Evolutionary conservation across 2,113 vertebrate species (phyloP).

Genomic region (Xenus cinereus): DNA sequence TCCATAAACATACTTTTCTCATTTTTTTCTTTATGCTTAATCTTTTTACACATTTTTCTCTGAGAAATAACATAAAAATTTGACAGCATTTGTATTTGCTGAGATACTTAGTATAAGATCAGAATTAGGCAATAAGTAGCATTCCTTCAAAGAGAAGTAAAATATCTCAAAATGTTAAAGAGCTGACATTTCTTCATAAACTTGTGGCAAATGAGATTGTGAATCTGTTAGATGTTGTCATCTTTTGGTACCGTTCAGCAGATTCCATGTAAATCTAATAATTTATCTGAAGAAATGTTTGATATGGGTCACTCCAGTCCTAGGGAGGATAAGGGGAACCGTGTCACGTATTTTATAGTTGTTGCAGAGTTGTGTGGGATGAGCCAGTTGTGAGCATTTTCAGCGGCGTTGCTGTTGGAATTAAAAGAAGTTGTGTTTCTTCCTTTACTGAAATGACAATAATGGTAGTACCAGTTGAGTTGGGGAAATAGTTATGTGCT

Average conservation of each 20-base stretch:
- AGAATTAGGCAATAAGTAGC: not conserved
- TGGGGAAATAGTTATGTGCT: not conserved
- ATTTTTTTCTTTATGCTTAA: not conserved
- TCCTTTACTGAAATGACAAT: not conserved
- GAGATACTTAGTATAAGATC: not conserved
- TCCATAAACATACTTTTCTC: not conserved
- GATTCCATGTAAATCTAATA: not conserved
- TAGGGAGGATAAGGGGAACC: not conserved
- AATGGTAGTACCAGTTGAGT: not conserved
- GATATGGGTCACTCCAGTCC: not conserved
- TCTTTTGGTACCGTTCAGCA: not conserved
- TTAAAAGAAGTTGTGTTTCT: not conserved
- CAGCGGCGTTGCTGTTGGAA: not conserved
- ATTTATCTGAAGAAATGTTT: not conserved
- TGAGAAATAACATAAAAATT: not conserved
- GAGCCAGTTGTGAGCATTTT: not conserved
- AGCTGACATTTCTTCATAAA: not conserved
- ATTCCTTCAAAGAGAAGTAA: not conserved
- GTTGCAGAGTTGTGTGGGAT: not conserved
- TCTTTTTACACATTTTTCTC: not conserved
- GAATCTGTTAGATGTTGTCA: not conserved
- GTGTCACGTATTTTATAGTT: not conserved
- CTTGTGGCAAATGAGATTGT: not conserved
- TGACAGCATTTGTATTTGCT: not conserved
- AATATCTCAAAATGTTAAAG: not conserved